Evolutionary conservation across 2,888 invertebrate species (phyloP).

Genomic region (Camptogramma bilineatum): DNA sequence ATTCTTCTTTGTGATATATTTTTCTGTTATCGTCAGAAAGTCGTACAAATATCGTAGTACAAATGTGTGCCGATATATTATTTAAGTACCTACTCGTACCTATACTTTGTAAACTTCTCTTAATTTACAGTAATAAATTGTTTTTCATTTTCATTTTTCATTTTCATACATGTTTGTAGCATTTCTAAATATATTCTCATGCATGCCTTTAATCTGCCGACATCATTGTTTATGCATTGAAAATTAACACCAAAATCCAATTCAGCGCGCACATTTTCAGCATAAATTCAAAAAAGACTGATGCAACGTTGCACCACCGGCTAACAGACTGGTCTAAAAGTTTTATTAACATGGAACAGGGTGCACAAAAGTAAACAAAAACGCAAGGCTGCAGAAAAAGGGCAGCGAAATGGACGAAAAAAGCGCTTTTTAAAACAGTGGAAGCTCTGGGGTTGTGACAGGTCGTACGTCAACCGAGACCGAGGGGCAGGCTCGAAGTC

Average conservation of each 20-base stretch:
- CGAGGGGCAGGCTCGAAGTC: slow-evolving; percentile 18
- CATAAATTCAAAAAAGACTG: slow-evolving; percentile 12
- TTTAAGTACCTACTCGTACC: too few relatives aligned
- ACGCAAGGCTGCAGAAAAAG: slow-evolving; percentile 37
- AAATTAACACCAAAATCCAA: slow-evolving; percentile 16
- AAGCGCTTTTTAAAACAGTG: slow-evolving; percentile 36
- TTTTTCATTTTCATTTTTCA: too few relatives aligned
- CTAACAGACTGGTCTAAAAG: slow-evolving; percentile 32
- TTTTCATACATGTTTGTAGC: background rate
- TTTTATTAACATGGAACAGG: slow-evolving; percentile 34
- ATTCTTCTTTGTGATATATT: slow-evolving; percentile 1
- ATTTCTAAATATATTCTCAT: too few relatives aligned
- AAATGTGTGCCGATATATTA: too few relatives aligned
- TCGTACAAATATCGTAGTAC: background rate
- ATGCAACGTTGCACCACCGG: slow-evolving; percentile 4
- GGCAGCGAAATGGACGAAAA: slow-evolving; percentile 35
- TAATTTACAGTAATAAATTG: too few relatives aligned
- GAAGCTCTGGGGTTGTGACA: slow-evolving; percentile 41
- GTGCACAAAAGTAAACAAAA: slow-evolving; percentile 37
- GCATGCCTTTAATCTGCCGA: background rate
- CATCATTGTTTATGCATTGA: slow-evolving; percentile 16
- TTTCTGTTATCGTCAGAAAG: background rate
- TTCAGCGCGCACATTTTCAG: slow-evolving; percentile 7
- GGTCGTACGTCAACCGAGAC: slow-evolving; percentile 42
- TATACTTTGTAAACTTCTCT: too few relatives aligned